Evolutionary conservation across 2,113 vertebrate species (phyloP).

Genomic region (Patagioenas fasciata): DNA sequence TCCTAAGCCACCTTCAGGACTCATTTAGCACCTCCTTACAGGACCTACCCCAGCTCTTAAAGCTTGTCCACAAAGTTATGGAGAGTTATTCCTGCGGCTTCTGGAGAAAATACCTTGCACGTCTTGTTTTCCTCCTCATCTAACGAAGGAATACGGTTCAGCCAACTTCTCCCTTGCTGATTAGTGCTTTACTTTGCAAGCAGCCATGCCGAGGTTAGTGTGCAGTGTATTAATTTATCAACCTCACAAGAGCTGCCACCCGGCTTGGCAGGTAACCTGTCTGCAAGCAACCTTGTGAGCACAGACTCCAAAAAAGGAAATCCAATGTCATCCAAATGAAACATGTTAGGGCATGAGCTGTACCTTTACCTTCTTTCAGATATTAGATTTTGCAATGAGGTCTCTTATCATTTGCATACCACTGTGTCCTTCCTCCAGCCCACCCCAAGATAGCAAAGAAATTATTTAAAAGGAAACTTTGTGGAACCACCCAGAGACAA

Average conservation of each 20-base stretch:
- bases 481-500: neutral
- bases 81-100: neutral
- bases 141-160: neutral
- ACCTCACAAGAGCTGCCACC: neutral
- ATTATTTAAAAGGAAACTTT: neutral
- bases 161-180: neutral
- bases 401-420: neutral
- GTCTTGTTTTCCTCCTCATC: neutral
- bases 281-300: neutral
- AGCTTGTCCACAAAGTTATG: neutral
- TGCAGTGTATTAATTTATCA: neutral
- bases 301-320: neutral
- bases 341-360: fast-evolving
- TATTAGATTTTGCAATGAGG: neutral
- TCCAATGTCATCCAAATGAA: neutral
- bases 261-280: neutral
- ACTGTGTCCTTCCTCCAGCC: neutral
- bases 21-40: neutral
- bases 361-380: neutral
- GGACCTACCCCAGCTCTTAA: neutral
- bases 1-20: neutral
- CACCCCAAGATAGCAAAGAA: neutral
- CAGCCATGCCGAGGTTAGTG: neutral
- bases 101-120: neutral
- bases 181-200: neutral